phyloP scores from a whole-genome alignment of 2,113 vertebrate species.

The Rattus norvegicus region GRCr8 NC_086030.1:24810001-24810500 shows the following conservation, averaged over 20 bases:
- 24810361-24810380: background rate
- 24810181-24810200: background rate
- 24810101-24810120: constrained; percentile 91
- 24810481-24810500: background rate
- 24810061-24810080: constrained; percentile 95
- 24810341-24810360: background rate
- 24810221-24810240: constrained; percentile 97
- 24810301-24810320: constrained; percentile 63
- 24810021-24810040: constrained; percentile 96
- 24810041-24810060: constrained; percentile 97
- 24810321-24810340: background rate
- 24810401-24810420: background rate
- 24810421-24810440: constrained; percentile 31
- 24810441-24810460: constrained; percentile 49
- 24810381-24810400: background rate
- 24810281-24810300: background rate
- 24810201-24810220: constrained; percentile 94
- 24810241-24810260: constrained; percentile 80
- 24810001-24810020: constrained; percentile 98
- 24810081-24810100: constrained; percentile 94
- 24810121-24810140: background rate
- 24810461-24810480: background rate
- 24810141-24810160: too few relatives aligned
- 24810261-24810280: background rate
- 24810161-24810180: background rate